phyloP scores from a whole-genome alignment of 1,140 invertebrate genomes.

The Scaptomyza pallida region DNA sequence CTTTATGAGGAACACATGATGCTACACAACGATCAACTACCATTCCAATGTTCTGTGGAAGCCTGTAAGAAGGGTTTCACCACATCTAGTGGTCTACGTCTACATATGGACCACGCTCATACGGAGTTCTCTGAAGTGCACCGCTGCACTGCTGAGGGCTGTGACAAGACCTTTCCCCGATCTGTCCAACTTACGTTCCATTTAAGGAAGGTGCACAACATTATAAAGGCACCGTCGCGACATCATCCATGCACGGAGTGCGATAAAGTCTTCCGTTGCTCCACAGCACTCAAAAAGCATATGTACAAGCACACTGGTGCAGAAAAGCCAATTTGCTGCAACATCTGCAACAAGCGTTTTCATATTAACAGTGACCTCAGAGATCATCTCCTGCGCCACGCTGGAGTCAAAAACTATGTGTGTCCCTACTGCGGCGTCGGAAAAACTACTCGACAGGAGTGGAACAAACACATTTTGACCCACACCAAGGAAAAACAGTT shows the following conservation, averaged over 20 bases:
- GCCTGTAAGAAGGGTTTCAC: slow-evolving; percentile 75
- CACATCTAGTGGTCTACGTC: slow-evolving; percentile 66
- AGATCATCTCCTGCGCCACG: slow-evolving; percentile 76
- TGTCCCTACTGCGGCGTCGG: slow-evolving; percentile 80
- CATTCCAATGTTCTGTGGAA: slow-evolving; percentile 75
- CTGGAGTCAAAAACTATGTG: slow-evolving; percentile 81
- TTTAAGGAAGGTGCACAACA: slow-evolving; percentile 73
- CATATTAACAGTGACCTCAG: slow-evolving; percentile 71
- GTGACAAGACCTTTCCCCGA: slow-evolving; percentile 67
- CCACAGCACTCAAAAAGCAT: slow-evolving; percentile 84
- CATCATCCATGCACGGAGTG: slow-evolving; percentile 68
- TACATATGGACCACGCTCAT: slow-evolving; percentile 76
- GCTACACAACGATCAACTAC: slow-evolving; percentile 74
- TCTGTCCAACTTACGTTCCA: slow-evolving; percentile 67
- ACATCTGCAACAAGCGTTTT: slow-evolving; percentile 85
- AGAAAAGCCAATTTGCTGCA: slow-evolving; percentile 86
- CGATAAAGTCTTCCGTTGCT: slow-evolving; percentile 78
- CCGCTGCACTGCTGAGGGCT: slow-evolving; percentile 69
- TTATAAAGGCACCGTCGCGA: slow-evolving; percentile 53
- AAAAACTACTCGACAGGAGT: slow-evolving; percentile 77
- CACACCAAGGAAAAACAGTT: slow-evolving; percentile 80
- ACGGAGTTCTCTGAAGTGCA: slow-evolving; percentile 63
- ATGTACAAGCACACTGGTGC: slow-evolving; percentile 86
- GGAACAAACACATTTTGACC: slow-evolving; percentile 77
- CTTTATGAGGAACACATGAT: slow-evolving; percentile 79